Base-by-base conservation (phyloP, 2,797 vertebrate genomes). In the Rhinophrynus dorsalis region DNA sequence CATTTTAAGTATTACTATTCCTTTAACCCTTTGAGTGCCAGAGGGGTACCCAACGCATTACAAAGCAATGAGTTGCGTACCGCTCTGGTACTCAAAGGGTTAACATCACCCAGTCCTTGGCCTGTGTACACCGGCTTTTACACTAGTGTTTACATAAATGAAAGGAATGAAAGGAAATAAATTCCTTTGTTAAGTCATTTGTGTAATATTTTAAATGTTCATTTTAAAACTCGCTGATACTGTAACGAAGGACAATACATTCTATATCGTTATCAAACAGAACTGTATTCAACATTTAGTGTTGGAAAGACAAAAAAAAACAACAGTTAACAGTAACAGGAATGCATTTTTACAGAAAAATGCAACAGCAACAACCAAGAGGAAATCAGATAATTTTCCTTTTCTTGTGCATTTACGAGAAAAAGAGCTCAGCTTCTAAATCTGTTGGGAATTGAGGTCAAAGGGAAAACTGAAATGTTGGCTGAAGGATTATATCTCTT, bases 291-390 rank as follows among this genome's bases (percentile, higher is more conserved):
- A 27, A 26, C 23, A 42, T 24, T 18, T 24, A 42, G 20, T 18
- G 23, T 50, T 61, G 9, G 32, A 61, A 68, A 2, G 23, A 21
- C 11, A 24, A 18, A 35, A 33, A 47, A 45, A 48, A 62, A 55
- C 42, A 29, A 61, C 33, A 29, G 40, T 18, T 70, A 37, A 21
- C 58, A 56, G 27, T 62, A 62, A 62, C 58, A 70, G 58, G 67
- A 70, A 70, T 70, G 35, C 24, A 45, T 61, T 62, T 69, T 62
- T 55, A 55, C 48, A 45, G 58, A 70, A 69, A 58, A 51, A 24
- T 40, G 9, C 33, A 59, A n/a, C 30, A 59, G 32, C 24, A 32
- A 47, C 40, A 54, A 61, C 42, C 40, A 32, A 9, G 55, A 51
- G 55, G 66, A 59, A 68, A 52, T 42, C 50, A 6, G 57, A 35